Base-by-base conservation (phyloP, 2,888 invertebrate species). In the Aromia moschata region DNA sequence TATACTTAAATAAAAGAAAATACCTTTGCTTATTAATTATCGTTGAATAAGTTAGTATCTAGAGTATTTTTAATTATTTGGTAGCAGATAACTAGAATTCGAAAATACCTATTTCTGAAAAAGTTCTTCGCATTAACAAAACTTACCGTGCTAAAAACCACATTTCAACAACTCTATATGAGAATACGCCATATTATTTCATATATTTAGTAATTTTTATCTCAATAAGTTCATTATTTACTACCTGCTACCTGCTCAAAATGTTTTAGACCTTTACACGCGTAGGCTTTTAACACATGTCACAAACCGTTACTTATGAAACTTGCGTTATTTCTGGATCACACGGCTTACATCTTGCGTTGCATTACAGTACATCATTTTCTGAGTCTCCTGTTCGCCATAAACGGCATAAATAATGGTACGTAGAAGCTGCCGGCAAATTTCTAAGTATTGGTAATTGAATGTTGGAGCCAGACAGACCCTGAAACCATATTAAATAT, bases 281-380 rank as follows among this genome's bases (percentile, higher is more conserved):
- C 25, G 25, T 5, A 25, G 4, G 25, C 7, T 33, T 33, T 17
- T 20, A 17, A 40, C 16, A 40, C 44, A 44, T 15, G 30, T 44
- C 30, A 44, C 14, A 7, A 25, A 44, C 44, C 25, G 44, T 44
- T 44, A 44, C 30, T 14, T 11, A 5, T 30, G 30, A 20, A n/a
- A 40, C 16, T 40, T 40, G 40, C 18, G n/a, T 43, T 43, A 44
- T 44, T 44, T 44, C 30, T 30, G 14, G 44, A 30, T 30, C 44
- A 30, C 30, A 30, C 12, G 11, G 14, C 30, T 17, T 17, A 20
- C 20, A 4, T 41, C 17, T 17, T n/a, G 17, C 18, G 12, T n/a
- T n/a, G n/a, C n/a, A n/a, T n/a, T n/a, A 18, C 11, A 43, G 4
- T 18, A 12, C 15, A 30, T 25, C 25, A 30, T 44, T 14, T 44